Evolutionary conservation across 2,113 vertebrate genomes (phyloP).

Genomic region (Stictonetta naevosa): DNA sequence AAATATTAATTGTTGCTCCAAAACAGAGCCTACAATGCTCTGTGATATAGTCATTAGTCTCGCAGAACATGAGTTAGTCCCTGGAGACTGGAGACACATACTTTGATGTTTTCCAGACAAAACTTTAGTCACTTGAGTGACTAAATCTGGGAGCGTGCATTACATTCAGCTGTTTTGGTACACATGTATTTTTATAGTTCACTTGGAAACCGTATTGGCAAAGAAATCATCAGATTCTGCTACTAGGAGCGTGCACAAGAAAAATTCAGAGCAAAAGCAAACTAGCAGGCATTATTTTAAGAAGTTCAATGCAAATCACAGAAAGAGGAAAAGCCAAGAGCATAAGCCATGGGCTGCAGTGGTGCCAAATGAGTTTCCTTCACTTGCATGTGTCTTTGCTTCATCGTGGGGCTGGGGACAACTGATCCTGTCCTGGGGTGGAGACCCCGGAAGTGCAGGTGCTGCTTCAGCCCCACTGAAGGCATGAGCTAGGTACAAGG

Average conservation of each 20-base stretch:
- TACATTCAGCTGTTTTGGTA: background rate
- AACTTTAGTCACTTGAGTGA: constrained; percentile 45
- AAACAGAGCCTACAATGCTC: background rate
- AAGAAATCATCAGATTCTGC: background rate
- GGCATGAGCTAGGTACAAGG: background rate
- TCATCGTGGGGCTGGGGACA: background rate
- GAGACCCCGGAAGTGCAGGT: background rate
- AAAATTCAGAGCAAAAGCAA: background rate
- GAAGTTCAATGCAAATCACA: background rate
- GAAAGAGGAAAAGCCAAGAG: background rate
- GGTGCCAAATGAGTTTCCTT: background rate
- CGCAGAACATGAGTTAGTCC: constrained; percentile 42
- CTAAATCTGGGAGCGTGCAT: constrained; percentile 26
- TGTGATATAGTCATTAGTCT: constrained; percentile 45
- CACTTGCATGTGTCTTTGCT: background rate
- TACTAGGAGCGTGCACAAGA: background rate
- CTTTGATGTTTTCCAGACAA: constrained; percentile 56
- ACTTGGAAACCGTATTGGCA: background rate
- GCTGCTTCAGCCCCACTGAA: background rate
- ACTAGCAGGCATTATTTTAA: background rate
- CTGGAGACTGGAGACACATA: constrained; percentile 16
- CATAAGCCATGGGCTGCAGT: background rate
- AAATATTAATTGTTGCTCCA: constrained; percentile 12
- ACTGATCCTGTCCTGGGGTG: background rate
- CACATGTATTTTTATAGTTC: background rate